Base-by-base conservation (phyloP, 2,888 invertebrate genomes). In the Neoitamus cyanurus region DNA sequence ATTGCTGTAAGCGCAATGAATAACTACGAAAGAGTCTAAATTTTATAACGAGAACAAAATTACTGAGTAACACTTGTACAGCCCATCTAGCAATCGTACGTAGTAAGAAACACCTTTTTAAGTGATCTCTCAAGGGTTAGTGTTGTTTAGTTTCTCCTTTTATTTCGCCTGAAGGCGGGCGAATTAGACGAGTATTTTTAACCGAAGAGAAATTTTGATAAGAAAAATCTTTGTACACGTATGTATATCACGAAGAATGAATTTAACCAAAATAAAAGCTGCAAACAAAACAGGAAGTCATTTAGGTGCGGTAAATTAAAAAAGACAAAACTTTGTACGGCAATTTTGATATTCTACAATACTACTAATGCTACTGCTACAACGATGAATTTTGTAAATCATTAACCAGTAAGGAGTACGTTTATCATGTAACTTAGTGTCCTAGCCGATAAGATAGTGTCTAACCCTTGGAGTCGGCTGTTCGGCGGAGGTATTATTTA, bases 41-140 rank as follows among this genome's bases (percentile, higher is more conserved):
- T 73, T 31, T 73, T 36, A 36, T 30, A 77, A 46, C n/a, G n/a
- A 77, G n/a, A 3, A 11, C 13, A 25, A 42, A 13, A 42, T 42
- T 42, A 42, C 42, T 42, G 42, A 83, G 34, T 15, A 28, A 36
- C 28, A 48, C 42, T 83, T 83, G 48, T 70, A 84, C 58, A 77
- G 77, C 68, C 73, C 37, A 70, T 69, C 72, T 48, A 80, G 46
- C 31, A 82, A 82, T 48, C 37, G 68, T 25, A 25, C 11, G 70
- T 25, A 34, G 9, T 70, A 77, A 84, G 34, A 78, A 31, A 42
- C 28, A 77, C 2, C 11, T 83, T 58, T 69, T 82, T 58, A 80
- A 85, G 84, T 82, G 85, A 85, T 85, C 83, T 85, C 85, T 48
- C 84, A 84, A 84, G 68, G 84, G 85, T 85, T 85, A 85, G 85